Evolutionary conservation across 2,888 invertebrate genomes (phyloP), one percentile per base, ranked within the genome.

Genomic region (Drosophila vallismaia): DNA sequence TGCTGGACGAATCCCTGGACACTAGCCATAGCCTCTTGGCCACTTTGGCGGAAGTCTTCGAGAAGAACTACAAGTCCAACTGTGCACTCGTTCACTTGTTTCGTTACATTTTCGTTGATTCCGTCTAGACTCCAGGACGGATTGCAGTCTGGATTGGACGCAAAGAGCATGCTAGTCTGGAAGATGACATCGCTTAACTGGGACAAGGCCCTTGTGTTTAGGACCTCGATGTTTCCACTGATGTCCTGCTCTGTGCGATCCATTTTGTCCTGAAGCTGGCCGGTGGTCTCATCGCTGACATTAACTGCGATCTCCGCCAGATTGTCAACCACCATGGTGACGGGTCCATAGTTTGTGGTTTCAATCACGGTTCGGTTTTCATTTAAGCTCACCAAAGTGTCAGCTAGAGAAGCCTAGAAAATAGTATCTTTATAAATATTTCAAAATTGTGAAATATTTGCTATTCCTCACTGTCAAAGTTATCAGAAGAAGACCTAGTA

Each of bases 261-360:
- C 4, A 87, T 67, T 51, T 88, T 89, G 0, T 28, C 45, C 12
- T 74, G 50, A 28, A 90, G 50, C 33, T 88, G 78, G 0, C 52
- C 3, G 12, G 77, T 67, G 4, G 77, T 68, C 28, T 76, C 73
- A 44, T 86, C 82, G 19, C 75, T 84, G 0, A 86, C 63, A 40
- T 72, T 71, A 7, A 85, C 76, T 0, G 82, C 80, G 31, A 82
- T 70, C n/a, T 72, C 46, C 7, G 77, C 76, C 0, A 90, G 71
- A 33, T 80, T 79, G 42, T 90, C 74, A 36, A 90, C 57, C 10
- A 86, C 76, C 60, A 77, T 73, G 9, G 72, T 68, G 7, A 89
- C 71, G 2, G 88, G 80, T 26, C 79, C 89, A 60, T 77, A 78
- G 33, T 77, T 70, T n/a, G 63, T 70, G 5, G 86, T 72, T 33